A percentile compares a stretch with the other conserved stretches of the same genome.
These are phyloP conservation scores for Hemicentrotus pulcherrimus DNA, from an alignment of 35 echinoderm and acorn worm genomes.

Conservation along the genomic window DNA sequence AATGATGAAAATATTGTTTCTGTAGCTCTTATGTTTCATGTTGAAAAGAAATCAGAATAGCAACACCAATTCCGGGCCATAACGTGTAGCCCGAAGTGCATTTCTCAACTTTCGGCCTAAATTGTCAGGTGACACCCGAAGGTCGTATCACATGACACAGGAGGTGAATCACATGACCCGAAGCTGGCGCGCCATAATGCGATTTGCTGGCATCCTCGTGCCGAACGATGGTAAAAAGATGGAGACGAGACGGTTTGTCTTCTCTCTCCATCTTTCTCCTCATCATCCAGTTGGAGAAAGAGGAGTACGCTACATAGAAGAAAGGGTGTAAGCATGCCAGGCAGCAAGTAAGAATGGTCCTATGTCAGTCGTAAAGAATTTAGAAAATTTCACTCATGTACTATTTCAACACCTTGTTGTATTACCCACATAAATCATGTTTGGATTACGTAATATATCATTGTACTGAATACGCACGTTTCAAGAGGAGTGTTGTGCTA, in stretches of 20 bases:
- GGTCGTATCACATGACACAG: constrained; percentile 31
- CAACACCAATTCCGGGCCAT: neutral
- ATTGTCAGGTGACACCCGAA: constrained; percentile 25
- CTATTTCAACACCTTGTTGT: no score
- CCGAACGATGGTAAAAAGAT: neutral
- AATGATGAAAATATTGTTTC: neutral
- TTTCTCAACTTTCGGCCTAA: neutral
- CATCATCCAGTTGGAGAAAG: neutral
- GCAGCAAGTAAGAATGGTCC: no score
- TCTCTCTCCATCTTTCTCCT: neutral
- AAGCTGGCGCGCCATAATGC: neutral
- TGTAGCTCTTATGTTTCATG: neutral
- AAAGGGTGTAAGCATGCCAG: no score
- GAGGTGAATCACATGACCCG: constrained; percentile 25
- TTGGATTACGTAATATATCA: no score
- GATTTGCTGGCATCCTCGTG: neutral
- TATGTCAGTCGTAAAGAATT: no score
- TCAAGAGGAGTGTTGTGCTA: no score
- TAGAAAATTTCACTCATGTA: no score
- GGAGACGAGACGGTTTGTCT: neutral
- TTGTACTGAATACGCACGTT: no score
- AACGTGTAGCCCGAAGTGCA: neutral
- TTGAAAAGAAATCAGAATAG: neutral
- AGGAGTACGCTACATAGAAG: no score
- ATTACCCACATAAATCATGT: no score